Conservation (phyloP, 2,888 invertebrate species). For the Xestia c-nigrum region DNA sequence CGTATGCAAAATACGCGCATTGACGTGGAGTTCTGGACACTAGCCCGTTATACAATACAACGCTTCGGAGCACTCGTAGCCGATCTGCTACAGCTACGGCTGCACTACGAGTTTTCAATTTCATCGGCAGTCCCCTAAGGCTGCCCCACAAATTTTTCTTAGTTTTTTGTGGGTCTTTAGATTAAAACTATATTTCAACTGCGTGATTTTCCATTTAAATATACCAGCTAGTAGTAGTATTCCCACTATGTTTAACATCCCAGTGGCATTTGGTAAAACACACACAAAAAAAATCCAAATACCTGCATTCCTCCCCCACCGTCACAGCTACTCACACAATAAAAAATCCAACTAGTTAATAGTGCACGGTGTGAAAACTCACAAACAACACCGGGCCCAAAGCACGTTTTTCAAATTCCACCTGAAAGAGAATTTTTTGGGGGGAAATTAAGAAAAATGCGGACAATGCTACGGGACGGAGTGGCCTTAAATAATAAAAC, state of each 20-base stretch:
- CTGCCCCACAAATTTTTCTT: no score
- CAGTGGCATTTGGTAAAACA: not conserved
- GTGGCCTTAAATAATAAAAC: slow-evolving; percentile 74
- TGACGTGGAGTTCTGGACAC: no score
- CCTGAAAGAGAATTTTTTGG: slow-evolving; percentile 52
- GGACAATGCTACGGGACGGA: slow-evolving; percentile 61
- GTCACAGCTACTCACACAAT: slow-evolving; percentile 25
- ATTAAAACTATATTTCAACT: not conserved
- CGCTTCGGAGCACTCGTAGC: no score
- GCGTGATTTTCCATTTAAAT: not conserved
- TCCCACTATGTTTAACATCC: not conserved
- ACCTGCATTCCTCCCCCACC: slow-evolving; percentile 8
- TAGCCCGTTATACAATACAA: no score
- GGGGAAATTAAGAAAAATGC: slow-evolving; percentile 68
- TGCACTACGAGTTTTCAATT: no score
- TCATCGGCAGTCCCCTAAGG: no score
- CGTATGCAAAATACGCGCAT: no score
- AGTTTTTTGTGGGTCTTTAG: not conserved
- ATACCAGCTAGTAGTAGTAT: not conserved
- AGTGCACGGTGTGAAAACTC: slow-evolving; percentile 46
- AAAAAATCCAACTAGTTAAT: slow-evolving; percentile 36
- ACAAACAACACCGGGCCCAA: slow-evolving; percentile 39
- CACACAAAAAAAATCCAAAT: not conserved
- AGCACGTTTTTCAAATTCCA: slow-evolving; percentile 51
- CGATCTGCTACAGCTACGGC: no score